These are phyloP conservation scores for Stenodema calcarata DNA, from an alignment of 2,888 invertebrate genomes.

Conservation along the genomic window DNA sequence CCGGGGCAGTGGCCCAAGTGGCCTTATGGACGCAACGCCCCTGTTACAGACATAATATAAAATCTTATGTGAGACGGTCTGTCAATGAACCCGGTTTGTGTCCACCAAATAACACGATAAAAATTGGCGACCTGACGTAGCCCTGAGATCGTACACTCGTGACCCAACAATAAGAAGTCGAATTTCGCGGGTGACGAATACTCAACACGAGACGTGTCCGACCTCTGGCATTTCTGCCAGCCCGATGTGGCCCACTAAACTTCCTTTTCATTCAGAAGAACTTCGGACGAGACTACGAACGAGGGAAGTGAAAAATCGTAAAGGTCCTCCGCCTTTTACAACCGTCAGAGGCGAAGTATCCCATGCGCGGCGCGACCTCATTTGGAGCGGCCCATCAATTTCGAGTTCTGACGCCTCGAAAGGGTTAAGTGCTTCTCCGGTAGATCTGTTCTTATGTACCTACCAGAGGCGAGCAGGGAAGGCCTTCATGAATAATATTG, in stretches of 20 bases:
- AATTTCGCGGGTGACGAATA: no score
- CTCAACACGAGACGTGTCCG: neutral
- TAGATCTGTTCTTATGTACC: slow-evolving; percentile 1
- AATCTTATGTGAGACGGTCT: no score
- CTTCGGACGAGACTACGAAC: neutral
- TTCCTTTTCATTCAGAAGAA: neutral
- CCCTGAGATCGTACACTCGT: no score
- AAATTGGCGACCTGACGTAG: no score
- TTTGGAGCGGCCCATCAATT: neutral
- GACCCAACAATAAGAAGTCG: no score
- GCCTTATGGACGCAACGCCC: no score
- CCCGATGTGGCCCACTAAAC: neutral
- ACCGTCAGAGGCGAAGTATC: neutral
- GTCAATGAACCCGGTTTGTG: no score
- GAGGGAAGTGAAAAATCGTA: neutral
- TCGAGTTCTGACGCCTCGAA: neutral
- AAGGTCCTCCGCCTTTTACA: neutral
- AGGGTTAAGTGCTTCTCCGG: neutral
- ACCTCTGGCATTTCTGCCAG: neutral
- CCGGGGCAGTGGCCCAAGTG: no score
- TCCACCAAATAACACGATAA: no score
- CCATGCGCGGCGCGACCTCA: neutral
- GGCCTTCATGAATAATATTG: neutral
- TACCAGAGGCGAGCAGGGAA: neutral
- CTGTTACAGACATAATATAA: no score